These are phyloP conservation scores for Dasysyrphus albostriatus DNA, from an alignment of 2,888 invertebrate genomes.

Conservation along the genomic window DNA sequence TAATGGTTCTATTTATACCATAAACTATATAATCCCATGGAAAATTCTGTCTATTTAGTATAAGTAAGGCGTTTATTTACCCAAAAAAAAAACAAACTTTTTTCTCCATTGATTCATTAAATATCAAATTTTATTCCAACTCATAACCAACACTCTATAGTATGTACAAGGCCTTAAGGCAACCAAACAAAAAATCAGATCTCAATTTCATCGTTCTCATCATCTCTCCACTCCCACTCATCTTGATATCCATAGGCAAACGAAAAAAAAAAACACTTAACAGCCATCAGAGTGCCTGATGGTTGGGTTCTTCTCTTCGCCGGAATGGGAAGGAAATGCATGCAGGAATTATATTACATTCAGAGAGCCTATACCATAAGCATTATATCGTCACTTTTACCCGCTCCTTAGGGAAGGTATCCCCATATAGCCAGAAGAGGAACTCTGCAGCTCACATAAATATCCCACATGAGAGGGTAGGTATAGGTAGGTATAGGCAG, in stretches of 20 bases:
- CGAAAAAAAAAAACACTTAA: conserved; percentile 61
- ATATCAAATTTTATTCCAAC: conserved; percentile 65
- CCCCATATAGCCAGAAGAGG: conserved; percentile 50
- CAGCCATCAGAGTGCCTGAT: conserved; percentile 35
- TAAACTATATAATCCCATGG: not conserved
- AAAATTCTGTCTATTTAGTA: not conserved
- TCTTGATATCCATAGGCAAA: not conserved
- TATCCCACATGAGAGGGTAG: conserved; percentile 60
- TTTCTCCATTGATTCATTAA: conserved; percentile 66
- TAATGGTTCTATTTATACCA: not conserved
- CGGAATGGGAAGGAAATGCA: conserved; percentile 60
- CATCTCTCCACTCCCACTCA: not conserved
- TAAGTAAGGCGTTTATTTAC: conserved; percentile 14
- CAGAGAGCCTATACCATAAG: conserved; percentile 74
- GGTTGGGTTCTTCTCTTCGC: not conserved
- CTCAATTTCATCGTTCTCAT: conserved; percentile 32
- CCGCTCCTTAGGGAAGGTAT: conserved; percentile 39
- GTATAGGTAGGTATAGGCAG: conserved; percentile 15
- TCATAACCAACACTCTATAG: conserved; percentile 33
- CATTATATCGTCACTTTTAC: conserved; percentile 64
- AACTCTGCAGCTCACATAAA: conserved; percentile 14
- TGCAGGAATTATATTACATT: conserved; percentile 75
- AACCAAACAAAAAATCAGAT: conserved; percentile 19
- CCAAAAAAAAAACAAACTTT: not conserved
- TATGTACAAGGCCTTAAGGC: conserved; percentile 5